A percentile compares a stretch with the other conserved stretches of the same genome.
phyloP scores from a whole-genome alignment of 2,113 vertebrate species.

The Proteles cristata region DNA sequence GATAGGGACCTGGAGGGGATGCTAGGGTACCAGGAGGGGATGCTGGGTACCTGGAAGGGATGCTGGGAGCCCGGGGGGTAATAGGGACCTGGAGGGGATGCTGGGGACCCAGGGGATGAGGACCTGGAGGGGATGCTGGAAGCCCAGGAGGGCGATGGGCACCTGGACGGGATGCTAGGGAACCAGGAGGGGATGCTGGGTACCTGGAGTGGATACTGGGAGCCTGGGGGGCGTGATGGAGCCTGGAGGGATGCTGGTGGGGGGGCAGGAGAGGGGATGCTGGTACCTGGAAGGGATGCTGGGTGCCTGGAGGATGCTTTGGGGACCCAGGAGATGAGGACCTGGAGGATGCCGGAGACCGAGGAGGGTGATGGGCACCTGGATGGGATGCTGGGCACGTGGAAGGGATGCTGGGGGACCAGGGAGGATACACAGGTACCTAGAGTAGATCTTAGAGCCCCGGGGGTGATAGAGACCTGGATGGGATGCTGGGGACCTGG shows the following conservation, averaged over 20 bases:
- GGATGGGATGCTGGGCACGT: not conserved
- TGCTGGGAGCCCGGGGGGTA: fast-evolving
- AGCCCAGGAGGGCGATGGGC: not conserved
- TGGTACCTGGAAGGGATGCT: not conserved
- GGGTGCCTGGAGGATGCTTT: no score
- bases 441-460: no score
- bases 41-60: no score
- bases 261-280: no score
- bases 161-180: not conserved
- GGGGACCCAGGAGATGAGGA: fast-evolving
- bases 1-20: not conserved
- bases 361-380: fast-evolving
- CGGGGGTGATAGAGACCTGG: no score
- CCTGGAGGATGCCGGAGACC: no score
- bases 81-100: no score
- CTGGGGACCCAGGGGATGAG: no score
- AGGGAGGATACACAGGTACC: no score
- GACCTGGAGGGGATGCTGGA: not conserved
- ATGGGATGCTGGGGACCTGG: not conserved
- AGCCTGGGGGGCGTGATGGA: no score
- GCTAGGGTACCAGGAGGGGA: no score
- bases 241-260: no score
- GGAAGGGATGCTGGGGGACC: not conserved
- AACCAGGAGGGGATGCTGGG: not conserved
- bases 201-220: not conserved